Base-by-base conservation (phyloP, 2,888 invertebrate species). In the Orthosia incerta region DNA sequence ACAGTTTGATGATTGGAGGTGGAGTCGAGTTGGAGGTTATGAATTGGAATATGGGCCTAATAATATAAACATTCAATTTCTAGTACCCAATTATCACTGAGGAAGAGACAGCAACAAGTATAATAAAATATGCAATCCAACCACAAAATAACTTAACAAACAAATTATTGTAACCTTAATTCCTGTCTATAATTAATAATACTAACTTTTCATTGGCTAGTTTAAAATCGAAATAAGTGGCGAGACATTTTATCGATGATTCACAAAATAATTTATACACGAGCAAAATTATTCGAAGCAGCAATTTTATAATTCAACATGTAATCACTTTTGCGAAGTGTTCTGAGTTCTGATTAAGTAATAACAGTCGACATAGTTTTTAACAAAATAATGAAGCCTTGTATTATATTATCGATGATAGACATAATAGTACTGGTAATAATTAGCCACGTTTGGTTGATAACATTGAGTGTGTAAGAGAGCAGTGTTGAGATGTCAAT, bases 231-330 rank as follows among this genome's bases (percentile, higher is more conserved):
- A 50, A 74, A 73, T 55, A 65, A 69, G 69, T 81, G 75, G 84
- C 80, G 76, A 68, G 81, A 82, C 66, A 60, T 55, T 18, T 18
- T n/a, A 39, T 53, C 7, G 85, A 64, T 69, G 85, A 84, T 57
- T 51, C 0, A n/a, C 56, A 51, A 61, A 71, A 62, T 20, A 18
- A 63, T 45, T 56, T 50, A 13, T 23, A 18, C 23, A 11, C 39
- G n/a, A 26, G 20, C 16, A 3, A 18, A 20, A 23, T 16, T 56
- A 71, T 63, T 55, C n/a, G 12, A 23, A 46, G 12, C 39, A 69
- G 63, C 60, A 51, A 31, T 20, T 50, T 20, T 59, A 3, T 31
- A 55, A 76, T 69, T 55, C 68, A 59, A 45, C 50, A 70, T 45
- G 50, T 69, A 61, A 69, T 53, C 53, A 57, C 7, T 62, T 71